Evolutionary conservation across 2,888 invertebrate genomes (phyloP).

Genomic region (Glomeris marginata): DNA sequence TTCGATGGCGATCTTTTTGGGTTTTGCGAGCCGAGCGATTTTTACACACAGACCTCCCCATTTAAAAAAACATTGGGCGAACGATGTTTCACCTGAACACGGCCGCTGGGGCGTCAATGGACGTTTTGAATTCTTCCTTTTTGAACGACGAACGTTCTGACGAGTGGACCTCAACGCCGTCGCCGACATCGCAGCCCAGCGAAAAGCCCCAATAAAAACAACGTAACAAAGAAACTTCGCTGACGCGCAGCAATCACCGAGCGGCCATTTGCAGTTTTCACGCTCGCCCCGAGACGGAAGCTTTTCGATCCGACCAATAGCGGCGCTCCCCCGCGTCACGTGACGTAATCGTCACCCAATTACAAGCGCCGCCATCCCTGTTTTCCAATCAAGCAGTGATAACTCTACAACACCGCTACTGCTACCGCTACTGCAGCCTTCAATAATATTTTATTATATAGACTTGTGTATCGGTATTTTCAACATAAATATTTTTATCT

Average conservation of each 20-base stretch:
- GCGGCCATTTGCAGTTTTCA: slow-evolving; percentile 16
- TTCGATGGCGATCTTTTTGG: too few relatives aligned
- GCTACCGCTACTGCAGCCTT: too few relatives aligned
- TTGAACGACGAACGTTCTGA: slow-evolving; percentile 14
- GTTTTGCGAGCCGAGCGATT: too few relatives aligned
- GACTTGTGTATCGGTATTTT: too few relatives aligned
- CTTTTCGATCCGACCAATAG: slow-evolving; percentile 7
- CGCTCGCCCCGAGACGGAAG: slow-evolving; percentile 10
- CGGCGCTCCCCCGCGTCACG: slow-evolving; percentile 8
- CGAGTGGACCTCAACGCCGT: slow-evolving; percentile 13
- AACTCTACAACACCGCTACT: too few relatives aligned
- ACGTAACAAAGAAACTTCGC: slow-evolving; percentile 5
- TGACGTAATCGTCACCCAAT: slow-evolving; percentile 2
- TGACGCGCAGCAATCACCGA: slow-evolving; percentile 6
- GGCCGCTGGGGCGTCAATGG: slow-evolving; percentile 3
- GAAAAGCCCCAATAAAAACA: slow-evolving; percentile 12
- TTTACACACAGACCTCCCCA: too few relatives aligned
- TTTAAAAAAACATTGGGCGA: too few relatives aligned
- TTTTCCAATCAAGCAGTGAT: too few relatives aligned
- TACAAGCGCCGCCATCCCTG: background rate
- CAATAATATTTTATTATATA: too few relatives aligned
- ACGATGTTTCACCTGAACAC: too few relatives aligned
- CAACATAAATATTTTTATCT: too few relatives aligned
- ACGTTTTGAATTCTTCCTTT: slow-evolving; percentile 13
- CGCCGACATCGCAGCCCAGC: slow-evolving; percentile 10